These are phyloP conservation scores for Tribolium madens DNA, from an alignment of 1,140 invertebrate species.

Conservation along the genomic window DNA sequence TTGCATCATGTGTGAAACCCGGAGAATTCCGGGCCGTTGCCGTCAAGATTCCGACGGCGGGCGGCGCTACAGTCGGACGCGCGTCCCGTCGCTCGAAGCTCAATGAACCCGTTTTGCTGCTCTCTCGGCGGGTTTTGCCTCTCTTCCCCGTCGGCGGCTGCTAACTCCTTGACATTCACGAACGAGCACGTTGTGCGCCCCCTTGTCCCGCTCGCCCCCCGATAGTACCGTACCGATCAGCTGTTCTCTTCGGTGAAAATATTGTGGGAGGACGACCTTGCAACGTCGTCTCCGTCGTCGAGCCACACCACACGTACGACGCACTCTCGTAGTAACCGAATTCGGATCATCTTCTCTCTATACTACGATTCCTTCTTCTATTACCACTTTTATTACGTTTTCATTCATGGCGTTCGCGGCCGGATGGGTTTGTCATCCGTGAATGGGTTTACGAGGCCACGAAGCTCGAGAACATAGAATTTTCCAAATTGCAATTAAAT, in stretches of 20 bases:
- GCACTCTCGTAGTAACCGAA: slow-evolving; percentile 1
- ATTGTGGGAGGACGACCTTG: slow-evolving; percentile 48
- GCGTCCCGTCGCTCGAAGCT: neutral
- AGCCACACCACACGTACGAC: neutral
- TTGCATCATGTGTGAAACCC: slow-evolving; percentile 28
- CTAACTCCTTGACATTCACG: slow-evolving; percentile 42
- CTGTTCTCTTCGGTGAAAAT: slow-evolving; percentile 38
- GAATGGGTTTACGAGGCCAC: slow-evolving; percentile 18
- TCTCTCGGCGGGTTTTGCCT: neutral
- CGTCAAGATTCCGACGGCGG: slow-evolving; percentile 23
- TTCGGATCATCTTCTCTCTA: slow-evolving; percentile 12
- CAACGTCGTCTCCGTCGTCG: slow-evolving; percentile 37
- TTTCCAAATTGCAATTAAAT: no score
- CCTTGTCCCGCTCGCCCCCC: slow-evolving; percentile 12
- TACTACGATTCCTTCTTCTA: slow-evolving; percentile 20
- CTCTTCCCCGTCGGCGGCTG: slow-evolving; percentile 1
- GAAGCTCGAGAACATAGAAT: no score
- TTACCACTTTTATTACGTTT: slow-evolving; percentile 24
- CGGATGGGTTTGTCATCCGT: slow-evolving; percentile 25
- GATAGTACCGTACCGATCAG: slow-evolving; percentile 26
- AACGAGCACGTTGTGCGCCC: slow-evolving; percentile 7
- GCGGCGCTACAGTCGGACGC: slow-evolving; percentile 25
- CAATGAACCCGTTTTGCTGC: slow-evolving; percentile 20
- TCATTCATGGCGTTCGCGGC: slow-evolving; percentile 26
- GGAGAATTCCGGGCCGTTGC: neutral